Evolutionary conservation across 1,140 invertebrate species (phyloP).

Genomic region (Diachasma alloeum): DNA sequence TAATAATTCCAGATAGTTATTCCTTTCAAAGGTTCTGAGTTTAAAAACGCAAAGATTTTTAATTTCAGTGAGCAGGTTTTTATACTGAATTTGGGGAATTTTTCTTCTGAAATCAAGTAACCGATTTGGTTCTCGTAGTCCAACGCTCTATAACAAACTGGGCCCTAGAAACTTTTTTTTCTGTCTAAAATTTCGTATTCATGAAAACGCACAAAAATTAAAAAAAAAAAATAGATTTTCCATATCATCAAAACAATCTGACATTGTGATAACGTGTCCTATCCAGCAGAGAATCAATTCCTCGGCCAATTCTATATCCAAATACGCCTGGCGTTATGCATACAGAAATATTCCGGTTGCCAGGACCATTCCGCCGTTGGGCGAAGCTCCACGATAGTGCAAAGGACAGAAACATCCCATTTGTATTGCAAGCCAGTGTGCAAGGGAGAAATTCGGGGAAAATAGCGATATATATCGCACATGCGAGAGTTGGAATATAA

Average conservation of each 20-base stretch:
- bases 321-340: neutral
- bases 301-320: slow-evolving; percentile 20
- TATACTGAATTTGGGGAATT: too few species aligned
- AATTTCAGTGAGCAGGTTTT: too few species aligned
- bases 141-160: too few species aligned
- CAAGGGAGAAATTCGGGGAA: neutral
- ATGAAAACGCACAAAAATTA: neutral
- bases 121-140: too few species aligned
- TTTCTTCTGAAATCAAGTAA: too few species aligned
- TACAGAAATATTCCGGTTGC: slow-evolving; percentile 24
- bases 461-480: neutral
- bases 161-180: too few species aligned
- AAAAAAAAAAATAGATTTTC: too few species aligned
- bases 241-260: neutral
- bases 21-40: too few species aligned
- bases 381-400: neutral
- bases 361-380: slow-evolving; percentile 1
- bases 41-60: too few species aligned
- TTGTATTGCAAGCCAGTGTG: neutral
- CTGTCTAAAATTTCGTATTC: neutral
- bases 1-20: too few species aligned
- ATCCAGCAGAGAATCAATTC: slow-evolving; percentile 4
- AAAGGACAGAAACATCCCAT: neutral
- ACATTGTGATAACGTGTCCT: neutral
- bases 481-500: slow-evolving; percentile 26